Base-by-base conservation (phyloP, 1,140 invertebrate species). In the Neoseiulus cucumeris region DNA sequence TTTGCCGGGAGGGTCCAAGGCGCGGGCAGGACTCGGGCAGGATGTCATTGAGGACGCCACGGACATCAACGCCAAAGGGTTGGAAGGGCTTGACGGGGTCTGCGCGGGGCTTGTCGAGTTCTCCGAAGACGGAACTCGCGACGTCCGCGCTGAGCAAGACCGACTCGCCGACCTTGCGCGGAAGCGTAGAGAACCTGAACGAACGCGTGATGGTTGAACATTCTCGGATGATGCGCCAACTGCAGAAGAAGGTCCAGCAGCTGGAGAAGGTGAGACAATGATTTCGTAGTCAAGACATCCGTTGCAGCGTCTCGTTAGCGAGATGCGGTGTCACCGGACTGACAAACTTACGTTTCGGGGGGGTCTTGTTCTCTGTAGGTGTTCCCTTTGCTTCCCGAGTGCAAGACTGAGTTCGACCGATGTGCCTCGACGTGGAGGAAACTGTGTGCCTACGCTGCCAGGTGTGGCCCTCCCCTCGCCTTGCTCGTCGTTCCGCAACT, bases 391-490 rank as follows among this genome's bases (percentile, higher is more conserved):
- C 51, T 59, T 14, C 51, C 51, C 25, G 51, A 33, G 25, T 59
- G 51, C 51, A 59, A 25, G 51, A 59, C 51, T 59, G 51, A 59
- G 25, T 59, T 59, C 51, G 51, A 25, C 14, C 51, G 28, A 69
- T 69, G 39, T 70, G 71, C n/a, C 64, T 67, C 9, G 39, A 59
- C 9, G 64, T 73, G 17, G 70, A 71, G 64, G 68, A 69, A 28
- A 64, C 68, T 17, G 68, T 74, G 28, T 69, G 70, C 64, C 65
- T 69, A 28, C 33, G 73, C 9, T 64, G 68, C 17, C 59, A 59
- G 51, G 51, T 59, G 51, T 59, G 51, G 51, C 51, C 51, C 51
- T 59, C 51, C 51, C 25, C 51, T 59, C 51, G 51, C 17, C 51
- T 33, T 59, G 51, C 51, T 59, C 51, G 51, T 59, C 51, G 51